Percentiles rank a stretch among this genome's conserved stretches.
phyloP scores from a whole-genome alignment of 2,797 vertebrate genomes.

The Salarias fasciatus region DNA sequence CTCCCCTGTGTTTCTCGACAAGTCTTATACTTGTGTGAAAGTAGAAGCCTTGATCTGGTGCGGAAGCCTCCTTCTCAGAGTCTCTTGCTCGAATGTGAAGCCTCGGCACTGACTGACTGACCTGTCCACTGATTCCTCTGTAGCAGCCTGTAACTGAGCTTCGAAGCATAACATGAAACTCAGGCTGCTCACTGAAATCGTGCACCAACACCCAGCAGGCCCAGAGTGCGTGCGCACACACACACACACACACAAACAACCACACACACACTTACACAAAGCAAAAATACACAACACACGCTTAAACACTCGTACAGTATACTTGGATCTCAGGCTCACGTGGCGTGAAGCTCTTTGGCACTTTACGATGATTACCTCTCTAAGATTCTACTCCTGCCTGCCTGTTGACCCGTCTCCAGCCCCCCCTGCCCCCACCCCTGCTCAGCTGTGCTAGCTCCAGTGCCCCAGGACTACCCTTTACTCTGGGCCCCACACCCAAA shows the following conservation, averaged over 20 bases:
- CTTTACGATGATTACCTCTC: constrained; percentile 80
- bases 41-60: constrained; percentile 33
- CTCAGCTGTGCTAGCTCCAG: constrained; percentile 23
- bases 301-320: constrained; percentile 18
- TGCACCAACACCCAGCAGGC: constrained; percentile 26
- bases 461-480: constrained; percentile 26
- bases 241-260: constrained; percentile 4
- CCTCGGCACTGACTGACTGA: constrained; percentile 40
- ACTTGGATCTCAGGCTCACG: constrained; percentile 71
- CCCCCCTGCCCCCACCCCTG: neutral
- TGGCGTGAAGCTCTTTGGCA: constrained; percentile 72
- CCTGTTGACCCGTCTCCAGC: constrained; percentile 14
- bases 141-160: constrained; percentile 62
- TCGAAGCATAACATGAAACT: constrained; percentile 52
- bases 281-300: constrained; percentile 14
- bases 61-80: constrained; percentile 32
- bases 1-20: constrained; percentile 17
- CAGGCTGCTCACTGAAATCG: constrained; percentile 45
- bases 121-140: constrained; percentile 38
- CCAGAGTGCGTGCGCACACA: constrained; percentile 9
- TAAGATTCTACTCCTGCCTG: constrained; percentile 62
- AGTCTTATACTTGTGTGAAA: constrained; percentile 49
- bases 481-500: constrained; percentile 16
- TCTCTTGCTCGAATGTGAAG: constrained; percentile 36
- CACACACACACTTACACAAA: constrained; percentile 11